Percentiles rank a stretch among this genome's conserved stretches.
Conservation (phyloP, 2,797 vertebrate species). For the Chrosomus eos region DNA sequence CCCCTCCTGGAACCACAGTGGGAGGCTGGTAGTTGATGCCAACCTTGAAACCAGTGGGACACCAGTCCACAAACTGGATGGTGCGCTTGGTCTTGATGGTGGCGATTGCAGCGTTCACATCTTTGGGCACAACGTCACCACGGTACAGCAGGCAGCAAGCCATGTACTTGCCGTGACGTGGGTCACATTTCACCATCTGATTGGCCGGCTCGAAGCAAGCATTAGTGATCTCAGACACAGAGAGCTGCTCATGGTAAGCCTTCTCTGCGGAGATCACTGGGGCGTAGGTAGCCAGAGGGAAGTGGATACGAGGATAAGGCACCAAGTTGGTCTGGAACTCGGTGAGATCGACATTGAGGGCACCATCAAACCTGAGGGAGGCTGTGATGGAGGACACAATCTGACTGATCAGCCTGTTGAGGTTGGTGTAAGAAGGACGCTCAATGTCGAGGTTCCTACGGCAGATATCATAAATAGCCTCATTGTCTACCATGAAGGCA, state of each 20-base stretch:
- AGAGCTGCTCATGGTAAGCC: constrained; percentile 21
- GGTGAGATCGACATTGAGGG: constrained; percentile 82
- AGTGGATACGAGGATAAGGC: constrained; percentile 17
- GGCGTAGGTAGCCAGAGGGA: constrained; percentile 15
- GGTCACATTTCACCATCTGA: constrained; percentile 15
- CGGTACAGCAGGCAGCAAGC: constrained; percentile 71
- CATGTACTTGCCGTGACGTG: constrained; percentile 24
- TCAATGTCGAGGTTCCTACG: constrained; percentile 18
- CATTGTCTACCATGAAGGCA: constrained; percentile 27
- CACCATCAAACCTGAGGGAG: constrained; percentile 83
- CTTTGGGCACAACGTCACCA: constrained; percentile 86
- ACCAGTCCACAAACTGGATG: constrained; percentile 19
- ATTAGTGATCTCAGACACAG: constrained; percentile 13
- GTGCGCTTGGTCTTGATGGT: constrained; percentile 78
- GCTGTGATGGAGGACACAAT: constrained; percentile 73
- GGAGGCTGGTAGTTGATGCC: constrained; percentile 26
- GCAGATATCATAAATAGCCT: constrained; percentile 21
- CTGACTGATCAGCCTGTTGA: constrained; percentile 77
- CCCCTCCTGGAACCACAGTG: constrained; percentile 25
- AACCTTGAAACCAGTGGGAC: constrained; percentile 23
- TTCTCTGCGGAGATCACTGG: constrained; percentile 10
- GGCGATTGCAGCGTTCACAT: constrained; percentile 85
- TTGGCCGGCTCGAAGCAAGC: constrained; percentile 20
- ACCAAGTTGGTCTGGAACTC: constrained; percentile 84
- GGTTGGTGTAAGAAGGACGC: constrained; percentile 79